These are phyloP conservation scores for Dryas iulia DNA, from an alignment of 1,140 invertebrate species.

Conservation along the genomic window DNA sequence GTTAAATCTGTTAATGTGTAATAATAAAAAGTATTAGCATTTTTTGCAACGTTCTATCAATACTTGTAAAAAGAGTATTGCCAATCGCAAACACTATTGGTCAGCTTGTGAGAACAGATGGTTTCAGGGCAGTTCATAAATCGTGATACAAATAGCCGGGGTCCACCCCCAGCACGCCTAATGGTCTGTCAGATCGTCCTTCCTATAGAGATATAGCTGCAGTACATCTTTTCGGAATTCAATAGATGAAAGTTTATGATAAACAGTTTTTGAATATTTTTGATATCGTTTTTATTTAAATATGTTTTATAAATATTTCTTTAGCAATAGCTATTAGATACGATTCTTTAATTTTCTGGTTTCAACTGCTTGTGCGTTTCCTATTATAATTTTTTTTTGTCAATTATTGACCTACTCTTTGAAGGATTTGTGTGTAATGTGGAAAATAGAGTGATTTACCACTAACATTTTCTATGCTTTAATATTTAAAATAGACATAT, in stretches of 20 bases:
- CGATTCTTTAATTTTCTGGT: too few species aligned
- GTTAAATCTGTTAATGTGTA: background rate
- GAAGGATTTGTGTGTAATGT: too few species aligned
- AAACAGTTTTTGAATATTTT: background rate
- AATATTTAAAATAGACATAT: too few species aligned
- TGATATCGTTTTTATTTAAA: too few species aligned
- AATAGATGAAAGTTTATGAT: background rate
- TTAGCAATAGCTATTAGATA: too few species aligned
- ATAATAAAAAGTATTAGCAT: background rate
- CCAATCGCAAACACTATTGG: slow-evolving; percentile 8
- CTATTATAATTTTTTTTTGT: too few species aligned
- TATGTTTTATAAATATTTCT: too few species aligned
- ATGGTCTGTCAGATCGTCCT: slow-evolving; percentile 1
- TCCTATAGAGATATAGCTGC: background rate
- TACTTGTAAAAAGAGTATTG: slow-evolving; percentile 3
- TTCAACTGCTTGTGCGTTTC: too few species aligned
- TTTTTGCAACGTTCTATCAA: background rate
- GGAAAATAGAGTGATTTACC: too few species aligned
- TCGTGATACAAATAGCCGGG: slow-evolving; percentile 22
- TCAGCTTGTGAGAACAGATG: slow-evolving; percentile 24
- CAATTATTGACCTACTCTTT: too few species aligned
- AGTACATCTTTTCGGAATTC: background rate
- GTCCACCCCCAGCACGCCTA: background rate
- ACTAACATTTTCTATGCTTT: too few species aligned
- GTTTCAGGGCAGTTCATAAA: slow-evolving; percentile 22